A percentile compares a stretch with the other conserved stretches of the same genome.
Conservation (phyloP, 92 coral and sea anemone species). For the Blastomussa wellsi region DNA sequence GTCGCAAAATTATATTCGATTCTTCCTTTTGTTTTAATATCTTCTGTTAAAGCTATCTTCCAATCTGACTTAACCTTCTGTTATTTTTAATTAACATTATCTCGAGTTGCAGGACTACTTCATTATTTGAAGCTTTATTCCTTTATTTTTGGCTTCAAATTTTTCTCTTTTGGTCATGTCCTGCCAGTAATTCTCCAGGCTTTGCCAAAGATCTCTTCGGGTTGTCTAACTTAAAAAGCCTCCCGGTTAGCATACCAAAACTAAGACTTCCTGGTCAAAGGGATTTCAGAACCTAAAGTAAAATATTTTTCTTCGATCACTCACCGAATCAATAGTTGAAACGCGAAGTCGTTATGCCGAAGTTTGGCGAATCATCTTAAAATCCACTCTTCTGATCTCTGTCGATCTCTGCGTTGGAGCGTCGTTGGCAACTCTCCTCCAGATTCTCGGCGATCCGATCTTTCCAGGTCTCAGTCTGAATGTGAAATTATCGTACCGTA, state of each 20-base stretch:
- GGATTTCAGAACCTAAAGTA: background rate
- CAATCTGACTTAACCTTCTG: background rate
- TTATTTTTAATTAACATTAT: background rate
- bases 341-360: background rate
- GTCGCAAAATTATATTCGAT: background rate
- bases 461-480: background rate
- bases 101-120: background rate
- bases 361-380: background rate
- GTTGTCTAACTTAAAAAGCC: background rate
- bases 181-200: background rate
- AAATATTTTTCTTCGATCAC: background rate
- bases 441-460: background rate
- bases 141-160: background rate
- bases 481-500: background rate
- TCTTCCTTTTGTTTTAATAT: background rate
- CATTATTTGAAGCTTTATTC: background rate
- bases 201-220: background rate
- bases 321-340: background rate
- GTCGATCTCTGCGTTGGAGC: background rate
- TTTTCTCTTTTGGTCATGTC: background rate
- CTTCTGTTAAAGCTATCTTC: background rate
- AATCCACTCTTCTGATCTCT: no score
- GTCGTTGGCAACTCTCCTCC: no score
- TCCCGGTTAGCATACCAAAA: background rate
- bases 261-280: background rate